Evolutionary conservation across 1,140 invertebrate species (phyloP), one percentile per base, ranked within the genome.

Genomic region (Pseudomyrmex dendroicus): DNA sequence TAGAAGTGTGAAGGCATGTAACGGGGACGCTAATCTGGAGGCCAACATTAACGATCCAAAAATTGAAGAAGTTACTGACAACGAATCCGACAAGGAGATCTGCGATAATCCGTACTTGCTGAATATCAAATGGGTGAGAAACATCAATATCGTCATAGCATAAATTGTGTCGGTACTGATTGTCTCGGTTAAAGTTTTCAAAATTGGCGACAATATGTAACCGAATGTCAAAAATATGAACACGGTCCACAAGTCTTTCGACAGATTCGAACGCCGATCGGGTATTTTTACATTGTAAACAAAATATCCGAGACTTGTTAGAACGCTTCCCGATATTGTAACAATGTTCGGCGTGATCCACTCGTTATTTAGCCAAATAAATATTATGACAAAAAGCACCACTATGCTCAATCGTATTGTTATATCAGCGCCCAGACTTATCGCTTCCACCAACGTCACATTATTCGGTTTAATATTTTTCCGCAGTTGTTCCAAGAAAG

Each of bases 121-220:
- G 91, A 99, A 99, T 77, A 98, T 95, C 52, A 99, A 94, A 95
- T 99, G 98, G 7, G 97, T 94, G 0, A 98, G 87, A 93, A 99
- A 96, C 96, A 99, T 98, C 54, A 98, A 95, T 64, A 97, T 96
- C 22, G 98, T 96, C 95, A 97, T 98, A 1, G 97, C 97, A 91
- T 99, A 99, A 91, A 99, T 99, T 2, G 98, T 99, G 92, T 99
- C 98, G 1, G 98, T 99, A 90, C 98, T 99, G 0, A 99, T 97
- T 0, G 98, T 98, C 92, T 99, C 98, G 0, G 99, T 99, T 50
- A 99, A 94, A 0, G 98, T 99, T 93, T 99, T 98, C n/a, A 99
- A 94, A 35, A 99, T 96, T 0, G 98, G 98, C 0, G 98, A 98
- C 63, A 99, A 95, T 56, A 98, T 95, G 90, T 97, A 98, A 25